Evolutionary conservation across 2,113 vertebrate genomes (phyloP).

Genomic region (Fregetta grallaria): DNA sequence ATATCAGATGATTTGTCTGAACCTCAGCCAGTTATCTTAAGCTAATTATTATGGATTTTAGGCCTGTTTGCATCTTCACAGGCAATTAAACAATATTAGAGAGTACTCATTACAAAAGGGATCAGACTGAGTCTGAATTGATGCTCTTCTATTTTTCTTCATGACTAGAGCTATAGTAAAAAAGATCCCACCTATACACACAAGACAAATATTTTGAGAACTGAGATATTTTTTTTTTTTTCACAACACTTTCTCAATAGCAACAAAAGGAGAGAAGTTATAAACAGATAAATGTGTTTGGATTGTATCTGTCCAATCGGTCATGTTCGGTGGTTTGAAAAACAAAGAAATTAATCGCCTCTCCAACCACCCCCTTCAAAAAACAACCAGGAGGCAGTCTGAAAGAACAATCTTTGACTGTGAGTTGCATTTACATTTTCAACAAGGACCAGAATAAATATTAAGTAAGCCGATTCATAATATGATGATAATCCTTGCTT

Average conservation of each 20-base stretch:
- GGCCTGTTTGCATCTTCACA: constrained; percentile 15
- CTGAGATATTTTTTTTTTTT: neutral
- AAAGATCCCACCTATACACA: neutral
- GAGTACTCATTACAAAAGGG: neutral
- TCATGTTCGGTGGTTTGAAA: neutral
- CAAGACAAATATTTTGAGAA: neutral
- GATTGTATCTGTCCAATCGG: neutral
- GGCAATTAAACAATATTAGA: constrained; percentile 40
- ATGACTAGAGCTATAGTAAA: neutral
- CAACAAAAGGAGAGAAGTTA: neutral
- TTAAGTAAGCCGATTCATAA: neutral
- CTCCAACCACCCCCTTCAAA: neutral
- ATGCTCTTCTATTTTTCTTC: neutral
- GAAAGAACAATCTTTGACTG: neutral
- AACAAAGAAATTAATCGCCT: neutral
- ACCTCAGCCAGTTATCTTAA: constrained; percentile 5
- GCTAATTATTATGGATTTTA: constrained; percentile 55
- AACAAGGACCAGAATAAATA: neutral
- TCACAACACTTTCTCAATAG: neutral
- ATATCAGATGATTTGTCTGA: neutral
- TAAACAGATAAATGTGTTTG: neutral
- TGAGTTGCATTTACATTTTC: neutral
- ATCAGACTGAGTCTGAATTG: neutral
- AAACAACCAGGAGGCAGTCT: neutral
- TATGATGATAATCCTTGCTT: neutral